Conservation (phyloP, 2,888 invertebrate genomes). For the Polydesmus complanatus region DNA sequence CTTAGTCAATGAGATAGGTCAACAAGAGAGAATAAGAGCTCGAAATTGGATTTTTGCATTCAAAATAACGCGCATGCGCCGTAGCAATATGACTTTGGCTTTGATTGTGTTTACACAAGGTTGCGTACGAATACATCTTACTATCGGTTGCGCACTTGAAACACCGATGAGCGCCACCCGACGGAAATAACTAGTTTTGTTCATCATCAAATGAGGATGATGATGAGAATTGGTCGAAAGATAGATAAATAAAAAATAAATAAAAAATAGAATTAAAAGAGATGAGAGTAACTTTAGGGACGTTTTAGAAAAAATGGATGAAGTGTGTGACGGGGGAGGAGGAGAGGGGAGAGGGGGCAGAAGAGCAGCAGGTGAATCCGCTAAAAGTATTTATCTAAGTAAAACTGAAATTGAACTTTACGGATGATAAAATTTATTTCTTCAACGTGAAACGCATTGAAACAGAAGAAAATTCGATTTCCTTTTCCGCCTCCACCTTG, state of each 20-base stretch:
- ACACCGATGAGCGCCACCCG: no score
- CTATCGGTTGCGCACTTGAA: no score
- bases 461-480: not conserved
- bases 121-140: no score
- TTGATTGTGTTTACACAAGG: not conserved
- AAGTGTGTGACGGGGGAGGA: not conserved
- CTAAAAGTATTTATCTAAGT: not conserved
- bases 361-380: no score
- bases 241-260: not conserved
- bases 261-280: not conserved
- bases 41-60: not conserved
- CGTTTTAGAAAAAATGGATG: not conserved
- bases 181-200: no score
- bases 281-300: not conserved
- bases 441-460: not conserved
- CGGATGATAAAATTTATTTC: not conserved
- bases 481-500: not conserved
- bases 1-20: not conserved
- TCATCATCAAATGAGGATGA: not conserved
- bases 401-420: not conserved
- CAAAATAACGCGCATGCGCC: not conserved
- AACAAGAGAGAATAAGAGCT: not conserved
- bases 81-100: not conserved
- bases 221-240: not conserved
- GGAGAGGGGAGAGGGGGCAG: no score